Evolutionary conservation across 1,140 invertebrate genomes (phyloP).

Genomic region (Aphaenogaster floridana): DNA sequence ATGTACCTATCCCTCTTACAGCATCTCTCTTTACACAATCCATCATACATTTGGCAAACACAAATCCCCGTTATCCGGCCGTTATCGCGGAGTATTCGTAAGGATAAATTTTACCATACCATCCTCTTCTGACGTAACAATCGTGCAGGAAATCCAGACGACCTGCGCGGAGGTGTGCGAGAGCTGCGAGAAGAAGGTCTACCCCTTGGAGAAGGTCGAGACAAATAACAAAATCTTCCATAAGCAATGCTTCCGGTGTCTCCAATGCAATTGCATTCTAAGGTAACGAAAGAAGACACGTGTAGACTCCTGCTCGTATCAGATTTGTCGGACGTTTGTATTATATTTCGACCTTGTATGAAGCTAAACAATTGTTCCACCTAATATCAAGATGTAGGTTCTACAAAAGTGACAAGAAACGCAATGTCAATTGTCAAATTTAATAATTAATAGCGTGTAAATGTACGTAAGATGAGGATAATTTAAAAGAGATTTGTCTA

Average conservation of each 20-base stretch:
- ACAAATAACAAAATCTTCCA: slow-evolving; percentile 92
- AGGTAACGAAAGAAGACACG: slow-evolving; percentile 87
- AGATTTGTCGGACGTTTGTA: not conserved
- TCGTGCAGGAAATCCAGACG: slow-evolving; percentile 86
- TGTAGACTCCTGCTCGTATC: not conserved
- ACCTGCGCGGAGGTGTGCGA: slow-evolving; percentile 90
- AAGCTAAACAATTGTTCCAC: not conserved
- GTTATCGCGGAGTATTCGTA: not conserved
- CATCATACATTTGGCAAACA: slow-evolving; percentile 12
- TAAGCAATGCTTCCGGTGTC: slow-evolving; percentile 93
- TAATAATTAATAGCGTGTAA: not conserved
- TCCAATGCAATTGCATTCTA: slow-evolving; percentile 92
- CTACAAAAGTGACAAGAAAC: not conserved
- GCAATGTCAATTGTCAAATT: not conserved
- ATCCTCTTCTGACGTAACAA: slow-evolving; percentile 69
- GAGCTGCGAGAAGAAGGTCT: slow-evolving; percentile 92
- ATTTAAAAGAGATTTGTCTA: not conserved
- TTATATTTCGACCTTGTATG: not conserved
- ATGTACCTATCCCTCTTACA: not conserved
- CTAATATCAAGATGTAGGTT: not conserved
- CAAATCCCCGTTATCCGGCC: not conserved
- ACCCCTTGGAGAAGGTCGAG: slow-evolving; percentile 93
- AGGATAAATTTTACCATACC: slow-evolving; percentile 42
- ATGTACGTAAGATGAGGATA: not conserved
- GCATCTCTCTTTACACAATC: not conserved